Evolutionary conservation across 2,797 vertebrate species (phyloP).

Genomic region (Brachymystax lenok): DNA sequence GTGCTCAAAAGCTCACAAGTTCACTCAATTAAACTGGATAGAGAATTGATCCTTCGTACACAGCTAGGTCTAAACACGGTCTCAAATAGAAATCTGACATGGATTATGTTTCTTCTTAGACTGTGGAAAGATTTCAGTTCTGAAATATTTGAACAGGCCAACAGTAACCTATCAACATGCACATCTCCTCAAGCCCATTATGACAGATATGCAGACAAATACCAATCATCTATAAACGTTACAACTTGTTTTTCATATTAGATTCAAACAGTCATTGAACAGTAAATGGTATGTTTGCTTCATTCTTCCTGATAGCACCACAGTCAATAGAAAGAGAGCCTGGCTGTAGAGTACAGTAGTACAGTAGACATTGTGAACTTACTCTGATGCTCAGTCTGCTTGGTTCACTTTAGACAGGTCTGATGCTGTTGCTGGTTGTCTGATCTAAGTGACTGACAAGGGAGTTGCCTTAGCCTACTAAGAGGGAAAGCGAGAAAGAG

Average conservation of each 20-base stretch:
- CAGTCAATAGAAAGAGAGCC: not conserved
- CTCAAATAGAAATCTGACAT: not conserved
- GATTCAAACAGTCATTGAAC: not conserved
- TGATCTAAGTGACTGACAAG: conserved; percentile 26
- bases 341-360: conserved; percentile 11
- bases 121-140: not conserved
- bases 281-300: not conserved
- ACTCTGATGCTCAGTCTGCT: conserved; percentile 20
- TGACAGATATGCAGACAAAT: not conserved
- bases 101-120: not conserved
- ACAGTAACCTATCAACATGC: not conserved
- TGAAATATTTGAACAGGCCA: not conserved
- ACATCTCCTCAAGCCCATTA: not conserved
- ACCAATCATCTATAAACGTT: not conserved
- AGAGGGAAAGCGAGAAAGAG: not conserved
- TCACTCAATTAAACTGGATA: not conserved
- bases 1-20: no score
- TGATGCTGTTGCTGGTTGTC: conserved; percentile 13
- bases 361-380: conserved; percentile 20
- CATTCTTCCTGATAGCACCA: not conserved
- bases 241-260: not conserved
- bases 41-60: not conserved
- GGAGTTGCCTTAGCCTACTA: conserved; percentile 24
- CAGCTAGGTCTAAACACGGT: not conserved
- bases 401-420: conserved; percentile 33